Conservation (phyloP, 2,888 invertebrate genomes). For the Lepeophtheirus nordmannii region DNA sequence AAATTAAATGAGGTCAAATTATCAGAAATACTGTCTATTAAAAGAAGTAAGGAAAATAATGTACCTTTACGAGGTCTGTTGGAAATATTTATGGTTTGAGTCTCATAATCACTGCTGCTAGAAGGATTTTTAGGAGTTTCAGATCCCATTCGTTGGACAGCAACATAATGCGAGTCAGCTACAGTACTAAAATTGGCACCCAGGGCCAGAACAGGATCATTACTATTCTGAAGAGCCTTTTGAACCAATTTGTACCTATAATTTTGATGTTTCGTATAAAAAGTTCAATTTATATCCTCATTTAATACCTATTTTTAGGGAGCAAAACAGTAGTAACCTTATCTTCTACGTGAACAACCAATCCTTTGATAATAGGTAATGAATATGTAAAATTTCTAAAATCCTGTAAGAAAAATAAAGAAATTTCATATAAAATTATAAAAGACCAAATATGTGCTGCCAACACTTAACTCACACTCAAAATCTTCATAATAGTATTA, state of each 20-base stretch:
- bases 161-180: conserved; percentile 72
- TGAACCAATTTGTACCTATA: conserved; percentile 40
- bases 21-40: conserved; percentile 11
- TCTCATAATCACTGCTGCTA: conserved; percentile 46
- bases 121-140: conserved; percentile 32
- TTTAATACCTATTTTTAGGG: conserved; percentile 44
- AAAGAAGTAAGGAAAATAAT: too few relatives aligned
- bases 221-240: conserved; percentile 59
- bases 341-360: conserved; percentile 66
- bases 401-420: conserved; percentile 40
- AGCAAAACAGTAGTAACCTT: conserved; percentile 57
- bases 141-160: conserved; percentile 49
- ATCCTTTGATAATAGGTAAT: conserved; percentile 54
- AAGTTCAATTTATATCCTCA: background rate
- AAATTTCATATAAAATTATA: conserved; percentile 5
- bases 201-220: conserved; percentile 67
- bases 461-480: conserved; percentile 43
- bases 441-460: background rate
- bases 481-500: conserved; percentile 68
- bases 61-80: conserved; percentile 59
- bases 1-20: conserved; percentile 30
- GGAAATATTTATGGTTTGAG: conserved; percentile 71
- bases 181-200: conserved; percentile 59
- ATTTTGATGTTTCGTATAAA: conserved; percentile 25
- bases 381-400: conserved; percentile 68